These are phyloP conservation scores for Dasysyrphus tricinctus DNA, from an alignment of 2,888 invertebrate species.

Conservation along the genomic window DNA sequence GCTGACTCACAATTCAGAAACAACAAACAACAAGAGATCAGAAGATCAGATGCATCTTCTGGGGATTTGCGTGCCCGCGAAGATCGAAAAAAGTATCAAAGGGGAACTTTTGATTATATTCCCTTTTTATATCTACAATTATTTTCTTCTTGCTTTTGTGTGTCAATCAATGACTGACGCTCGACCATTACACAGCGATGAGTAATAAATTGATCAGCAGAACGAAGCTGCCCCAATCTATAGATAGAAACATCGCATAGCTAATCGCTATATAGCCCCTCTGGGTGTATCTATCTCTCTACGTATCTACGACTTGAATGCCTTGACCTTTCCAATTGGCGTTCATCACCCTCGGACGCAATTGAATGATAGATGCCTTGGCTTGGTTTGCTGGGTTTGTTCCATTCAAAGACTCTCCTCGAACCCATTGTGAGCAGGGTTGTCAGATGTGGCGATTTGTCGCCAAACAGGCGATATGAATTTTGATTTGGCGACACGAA, in stretches of 20 bases:
- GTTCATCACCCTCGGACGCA: constrained; percentile 69
- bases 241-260: background rate
- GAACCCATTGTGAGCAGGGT: constrained; percentile 30
- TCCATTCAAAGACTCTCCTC: constrained; percentile 25
- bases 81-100: constrained; percentile 57
- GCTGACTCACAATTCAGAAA: constrained; percentile 67
- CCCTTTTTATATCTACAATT: constrained; percentile 7
- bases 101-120: constrained; percentile 47
- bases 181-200: constrained; percentile 35
- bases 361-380: constrained; percentile 60
- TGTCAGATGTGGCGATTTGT: too few species aligned
- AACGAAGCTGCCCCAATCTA: constrained; percentile 29
- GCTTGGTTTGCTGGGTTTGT: constrained; percentile 15
- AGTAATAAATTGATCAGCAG: constrained; percentile 64
- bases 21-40: constrained; percentile 30
- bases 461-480: too few species aligned
- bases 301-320: constrained; percentile 36
- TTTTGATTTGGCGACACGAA: too few species aligned
- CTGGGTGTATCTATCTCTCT: constrained; percentile 48
- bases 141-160: constrained; percentile 41
- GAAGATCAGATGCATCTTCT: constrained; percentile 51
- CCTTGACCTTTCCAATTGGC: constrained; percentile 71
- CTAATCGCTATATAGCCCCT: constrained; percentile 32
- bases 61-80: constrained; percentile 34
- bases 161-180: constrained; percentile 65